Percentiles rank a stretch among this genome's conserved stretches.
Conservation (phyloP, 1,140 invertebrate species). For the Saccostrea echinata region DNA sequence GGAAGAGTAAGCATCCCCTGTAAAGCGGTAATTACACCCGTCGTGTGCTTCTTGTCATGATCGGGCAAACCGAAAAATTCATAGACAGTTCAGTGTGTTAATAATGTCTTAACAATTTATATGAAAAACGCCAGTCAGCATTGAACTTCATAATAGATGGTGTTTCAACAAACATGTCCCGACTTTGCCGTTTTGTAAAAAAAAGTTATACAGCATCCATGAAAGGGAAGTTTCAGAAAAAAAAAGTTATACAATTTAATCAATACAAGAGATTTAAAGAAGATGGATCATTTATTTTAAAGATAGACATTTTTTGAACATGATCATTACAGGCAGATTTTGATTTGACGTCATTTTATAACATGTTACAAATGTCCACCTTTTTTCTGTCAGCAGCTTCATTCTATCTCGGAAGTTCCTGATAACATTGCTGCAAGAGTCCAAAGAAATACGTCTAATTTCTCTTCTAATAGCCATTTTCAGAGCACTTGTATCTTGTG, state of each 20-base stretch:
- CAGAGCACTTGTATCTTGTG: too few relatives aligned
- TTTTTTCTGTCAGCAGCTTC: constrained; percentile 12
- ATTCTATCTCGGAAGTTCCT: constrained; percentile 42
- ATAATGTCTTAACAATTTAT: too few relatives aligned
- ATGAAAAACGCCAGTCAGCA: too few relatives aligned
- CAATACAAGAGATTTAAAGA: not conserved
- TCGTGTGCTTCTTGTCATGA: too few relatives aligned
- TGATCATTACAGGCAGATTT: not conserved
- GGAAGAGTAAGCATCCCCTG: too few relatives aligned
- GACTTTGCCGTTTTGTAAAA: not conserved
- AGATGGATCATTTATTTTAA: not conserved
- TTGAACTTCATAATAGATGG: too few relatives aligned
- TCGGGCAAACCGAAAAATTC: too few relatives aligned
- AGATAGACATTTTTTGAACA: not conserved
- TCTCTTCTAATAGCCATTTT: constrained; percentile 43
- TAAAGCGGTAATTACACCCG: too few relatives aligned
- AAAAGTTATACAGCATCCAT: not conserved
- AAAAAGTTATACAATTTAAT: not conserved
- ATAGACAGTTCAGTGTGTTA: too few relatives aligned
- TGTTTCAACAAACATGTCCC: not conserved
- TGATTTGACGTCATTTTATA: too few relatives aligned
- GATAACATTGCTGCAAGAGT: constrained; percentile 44
- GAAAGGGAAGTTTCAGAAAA: not conserved
- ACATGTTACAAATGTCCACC: not conserved
- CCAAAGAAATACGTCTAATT: not conserved